phyloP scores from a whole-genome alignment of 2,888 invertebrate genomes.

The Miltochrista miniata region DNA sequence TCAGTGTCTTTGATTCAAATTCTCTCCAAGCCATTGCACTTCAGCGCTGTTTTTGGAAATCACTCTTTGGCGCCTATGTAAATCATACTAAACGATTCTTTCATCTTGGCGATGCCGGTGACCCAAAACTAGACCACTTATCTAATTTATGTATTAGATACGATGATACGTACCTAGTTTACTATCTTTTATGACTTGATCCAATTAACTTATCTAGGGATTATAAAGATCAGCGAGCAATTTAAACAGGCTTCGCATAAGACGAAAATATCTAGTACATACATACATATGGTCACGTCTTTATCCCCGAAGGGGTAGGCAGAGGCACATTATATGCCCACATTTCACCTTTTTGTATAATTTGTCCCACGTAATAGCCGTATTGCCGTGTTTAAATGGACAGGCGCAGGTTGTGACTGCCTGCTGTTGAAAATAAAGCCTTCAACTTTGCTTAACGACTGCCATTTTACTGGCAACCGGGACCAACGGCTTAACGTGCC shows the following conservation, averaged over 20 bases:
- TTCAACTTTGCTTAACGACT: too few species aligned
- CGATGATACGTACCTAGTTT: conserved; percentile 34
- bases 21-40: conserved; percentile 30
- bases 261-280: background rate
- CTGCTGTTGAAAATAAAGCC: too few species aligned
- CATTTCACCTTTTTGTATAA: too few species aligned
- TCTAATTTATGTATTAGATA: conserved; percentile 46
- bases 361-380: too few species aligned
- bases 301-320: too few species aligned
- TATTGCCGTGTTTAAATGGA: too few species aligned
- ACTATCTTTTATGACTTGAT: conserved; percentile 40
- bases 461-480: too few species aligned
- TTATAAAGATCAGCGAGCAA: conserved; percentile 34
- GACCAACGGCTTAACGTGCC: too few species aligned
- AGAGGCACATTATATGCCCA: too few species aligned
- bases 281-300: background rate
- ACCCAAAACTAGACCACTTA: conserved; percentile 43
- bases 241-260: conserved; percentile 22
- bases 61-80: conserved; percentile 8
- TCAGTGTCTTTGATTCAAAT: conserved; percentile 47
- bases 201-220: conserved; percentile 50
- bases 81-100: conserved; percentile 33
- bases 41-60: conserved; percentile 9
- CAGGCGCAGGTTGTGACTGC: too few species aligned
- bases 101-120: conserved; percentile 39